phyloP scores from a whole-genome alignment of 2,113 vertebrate species.

The Manacus vitellinus region DNA sequence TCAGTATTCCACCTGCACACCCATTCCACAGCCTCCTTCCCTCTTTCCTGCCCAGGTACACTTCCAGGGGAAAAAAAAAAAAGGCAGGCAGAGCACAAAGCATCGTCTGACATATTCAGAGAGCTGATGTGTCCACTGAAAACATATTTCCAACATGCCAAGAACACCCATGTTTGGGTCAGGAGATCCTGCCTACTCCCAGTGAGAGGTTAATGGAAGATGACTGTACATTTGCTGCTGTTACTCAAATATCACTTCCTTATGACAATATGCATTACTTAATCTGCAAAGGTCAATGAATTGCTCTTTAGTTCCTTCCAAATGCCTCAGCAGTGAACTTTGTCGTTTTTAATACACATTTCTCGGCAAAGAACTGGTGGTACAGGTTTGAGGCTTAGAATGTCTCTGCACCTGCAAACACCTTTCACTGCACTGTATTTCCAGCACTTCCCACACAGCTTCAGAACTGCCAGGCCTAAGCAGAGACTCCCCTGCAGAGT shows the following conservation, averaged over 20 bases:
- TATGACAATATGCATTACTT: slow-evolving; percentile 23
- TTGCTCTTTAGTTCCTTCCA: slow-evolving; percentile 34
- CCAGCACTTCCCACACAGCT: neutral
- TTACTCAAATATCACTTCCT: slow-evolving; percentile 59
- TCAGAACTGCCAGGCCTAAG: neutral
- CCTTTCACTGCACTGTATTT: neutral
- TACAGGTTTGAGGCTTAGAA: slow-evolving; percentile 24
- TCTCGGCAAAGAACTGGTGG: slow-evolving; percentile 25
- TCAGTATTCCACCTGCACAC: neutral
- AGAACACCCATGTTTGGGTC: neutral
- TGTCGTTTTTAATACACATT: slow-evolving; percentile 14
- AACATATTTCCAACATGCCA: neutral
- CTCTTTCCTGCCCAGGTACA: neutral
- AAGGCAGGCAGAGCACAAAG: neutral
- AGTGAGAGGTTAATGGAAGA: neutral
- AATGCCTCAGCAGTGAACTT: slow-evolving; percentile 43
- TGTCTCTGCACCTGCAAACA: neutral
- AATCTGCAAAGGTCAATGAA: slow-evolving; percentile 46
- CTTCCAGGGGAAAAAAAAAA: neutral
- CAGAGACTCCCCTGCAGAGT: neutral
- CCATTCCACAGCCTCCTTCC: neutral
- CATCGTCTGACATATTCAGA: neutral
- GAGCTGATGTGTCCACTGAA: neutral
- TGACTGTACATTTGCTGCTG: slow-evolving; percentile 14
- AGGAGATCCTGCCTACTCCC: slow-evolving; percentile 6